A percentile compares a stretch with the other conserved stretches of the same genome.
Conservation (phyloP, 2,888 invertebrate species). For the Torymus texanus region DNA sequence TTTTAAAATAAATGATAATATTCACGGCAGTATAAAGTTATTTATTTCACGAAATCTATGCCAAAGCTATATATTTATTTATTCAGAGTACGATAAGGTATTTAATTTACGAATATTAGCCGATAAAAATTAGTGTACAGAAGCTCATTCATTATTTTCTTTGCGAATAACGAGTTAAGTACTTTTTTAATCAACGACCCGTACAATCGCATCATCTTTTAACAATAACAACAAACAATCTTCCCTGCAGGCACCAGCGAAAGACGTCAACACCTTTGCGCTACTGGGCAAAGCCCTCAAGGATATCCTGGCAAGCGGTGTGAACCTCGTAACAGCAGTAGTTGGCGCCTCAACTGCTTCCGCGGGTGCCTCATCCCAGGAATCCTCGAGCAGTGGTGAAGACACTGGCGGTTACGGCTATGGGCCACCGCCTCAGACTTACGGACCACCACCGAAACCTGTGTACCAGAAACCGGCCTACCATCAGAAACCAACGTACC, state of each 20-base stretch:
- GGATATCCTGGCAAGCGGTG: constrained; percentile 66
- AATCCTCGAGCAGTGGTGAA: constrained; percentile 8
- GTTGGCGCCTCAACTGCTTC: constrained; percentile 66
- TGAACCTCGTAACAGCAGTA: constrained; percentile 65
- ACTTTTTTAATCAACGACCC: neutral
- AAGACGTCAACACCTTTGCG: constrained; percentile 63
- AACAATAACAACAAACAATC: neutral
- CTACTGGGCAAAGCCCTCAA: constrained; percentile 66
- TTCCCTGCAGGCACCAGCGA: constrained; percentile 62
- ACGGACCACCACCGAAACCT: constrained; percentile 22
- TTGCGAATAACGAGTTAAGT: too few relatives aligned
- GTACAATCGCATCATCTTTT: constrained; percentile 28
- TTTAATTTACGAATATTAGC: too few relatives aligned
- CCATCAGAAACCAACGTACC: constrained; percentile 39
- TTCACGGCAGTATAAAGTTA: too few relatives aligned
- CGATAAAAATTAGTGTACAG: too few relatives aligned
- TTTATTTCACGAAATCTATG: too few relatives aligned
- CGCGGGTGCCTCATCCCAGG: constrained; percentile 65
- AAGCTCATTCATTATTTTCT: too few relatives aligned
- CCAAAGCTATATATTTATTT: too few relatives aligned
- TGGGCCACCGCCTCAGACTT: constrained; percentile 4
- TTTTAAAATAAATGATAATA: too few relatives aligned
- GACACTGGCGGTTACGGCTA: neutral
- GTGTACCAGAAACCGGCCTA: constrained; percentile 44
- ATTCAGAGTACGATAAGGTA: too few relatives aligned